Percentiles rank a stretch among this genome's conserved stretches.
These are phyloP conservation scores for Pseudonaja textilis DNA, from an alignment of 2,113 vertebrate genomes.

Conservation along the genomic window DNA sequence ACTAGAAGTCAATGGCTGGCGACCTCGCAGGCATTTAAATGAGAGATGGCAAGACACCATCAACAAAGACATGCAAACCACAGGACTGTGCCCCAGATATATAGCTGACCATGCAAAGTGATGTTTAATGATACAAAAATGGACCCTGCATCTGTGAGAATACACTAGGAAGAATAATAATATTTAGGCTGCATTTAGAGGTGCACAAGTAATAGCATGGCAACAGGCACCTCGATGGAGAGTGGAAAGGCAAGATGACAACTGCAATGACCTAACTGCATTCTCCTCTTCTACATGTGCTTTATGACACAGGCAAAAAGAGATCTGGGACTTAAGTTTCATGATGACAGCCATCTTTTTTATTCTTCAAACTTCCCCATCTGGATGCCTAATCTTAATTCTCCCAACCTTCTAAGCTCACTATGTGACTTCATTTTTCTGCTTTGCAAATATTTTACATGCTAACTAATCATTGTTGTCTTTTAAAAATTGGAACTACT, in stretches of 20 bases:
- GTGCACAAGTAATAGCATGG: background rate
- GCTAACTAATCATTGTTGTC: background rate
- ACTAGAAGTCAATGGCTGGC: too few species aligned
- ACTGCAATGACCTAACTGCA: background rate
- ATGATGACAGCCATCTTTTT: background rate
- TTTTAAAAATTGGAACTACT: background rate
- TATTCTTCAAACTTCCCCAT: background rate
- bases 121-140: too few species aligned
- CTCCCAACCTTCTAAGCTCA: background rate
- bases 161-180: too few species aligned
- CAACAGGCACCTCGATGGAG: background rate
- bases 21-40: too few species aligned
- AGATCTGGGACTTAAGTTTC: background rate
- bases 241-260: background rate
- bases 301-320: background rate
- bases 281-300: background rate
- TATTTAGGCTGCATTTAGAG: background rate
- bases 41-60: too few species aligned
- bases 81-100: too few species aligned
- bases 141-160: too few species aligned
- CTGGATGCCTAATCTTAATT: background rate
- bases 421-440: background rate
- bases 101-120: too few species aligned
- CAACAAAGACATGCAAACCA: too few species aligned
- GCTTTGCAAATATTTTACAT: background rate